Percentiles rank a stretch among this genome's conserved stretches.
phyloP scores from a whole-genome alignment of 2,113 vertebrate genomes.

The Dromiciops gliroides region DNA sequence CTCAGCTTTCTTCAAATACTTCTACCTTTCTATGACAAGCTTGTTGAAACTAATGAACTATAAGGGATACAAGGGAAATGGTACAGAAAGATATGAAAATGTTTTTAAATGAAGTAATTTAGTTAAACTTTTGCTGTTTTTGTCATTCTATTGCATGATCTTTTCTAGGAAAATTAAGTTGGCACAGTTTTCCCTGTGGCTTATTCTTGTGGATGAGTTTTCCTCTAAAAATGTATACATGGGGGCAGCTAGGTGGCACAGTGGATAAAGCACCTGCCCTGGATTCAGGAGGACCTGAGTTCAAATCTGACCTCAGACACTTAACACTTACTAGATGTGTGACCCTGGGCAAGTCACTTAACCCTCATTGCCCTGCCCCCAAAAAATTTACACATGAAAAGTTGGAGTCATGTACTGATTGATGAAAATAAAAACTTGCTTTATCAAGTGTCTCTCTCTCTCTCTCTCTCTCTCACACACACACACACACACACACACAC shows the following conservation, averaged over 20 bases:
- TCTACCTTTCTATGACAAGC: background rate
- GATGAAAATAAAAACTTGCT: background rate
- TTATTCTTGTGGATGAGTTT: background rate
- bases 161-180: conserved; percentile 32
- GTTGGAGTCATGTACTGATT: background rate
- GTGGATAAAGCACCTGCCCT: too few relatives aligned
- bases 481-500: background rate
- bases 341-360: too few relatives aligned
- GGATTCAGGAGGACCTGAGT: too few relatives aligned
- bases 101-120: conserved; percentile 45
- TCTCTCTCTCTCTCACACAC: too few relatives aligned
- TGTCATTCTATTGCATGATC: conserved; percentile 9
- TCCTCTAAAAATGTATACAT: background rate
- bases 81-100: conserved; percentile 4
- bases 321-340: too few relatives aligned
- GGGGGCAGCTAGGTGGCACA: too few relatives aligned
- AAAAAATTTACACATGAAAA: conserved; percentile 13
- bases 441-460: background rate
- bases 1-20: background rate
- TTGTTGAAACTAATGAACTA: background rate
- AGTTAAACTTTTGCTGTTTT: background rate
- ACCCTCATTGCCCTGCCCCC: too few relatives aligned
- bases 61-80: conserved; percentile 22
- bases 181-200: background rate
- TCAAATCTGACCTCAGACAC: too few relatives aligned